These are phyloP conservation scores for Spisula subtruncata DNA, from an alignment of 2,888 invertebrate genomes.

Conservation along the genomic window DNA sequence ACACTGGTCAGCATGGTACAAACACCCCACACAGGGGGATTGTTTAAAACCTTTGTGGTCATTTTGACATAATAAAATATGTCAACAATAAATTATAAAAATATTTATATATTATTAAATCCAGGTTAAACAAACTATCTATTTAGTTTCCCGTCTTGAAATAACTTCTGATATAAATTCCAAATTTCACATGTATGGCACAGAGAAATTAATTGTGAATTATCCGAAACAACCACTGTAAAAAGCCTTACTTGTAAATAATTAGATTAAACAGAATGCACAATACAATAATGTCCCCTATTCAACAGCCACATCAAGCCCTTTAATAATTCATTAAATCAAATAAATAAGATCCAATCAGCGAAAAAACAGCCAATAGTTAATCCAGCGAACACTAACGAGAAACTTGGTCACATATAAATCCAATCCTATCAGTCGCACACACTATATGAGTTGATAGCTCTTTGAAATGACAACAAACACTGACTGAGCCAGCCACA, in stretches of 20 bases:
- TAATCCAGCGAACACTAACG: slow-evolving; percentile 34
- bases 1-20: slow-evolving; percentile 49
- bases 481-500: background rate
- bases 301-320: slow-evolving; percentile 35
- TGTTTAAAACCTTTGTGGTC: slow-evolving; percentile 26
- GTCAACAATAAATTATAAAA: slow-evolving; percentile 17
- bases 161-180: slow-evolving; percentile 33
- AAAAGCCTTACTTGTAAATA: slow-evolving; percentile 16
- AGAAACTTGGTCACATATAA: slow-evolving; percentile 41
- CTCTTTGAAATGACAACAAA: slow-evolving; percentile 20
- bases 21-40: slow-evolving; percentile 30
- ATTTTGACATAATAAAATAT: slow-evolving; percentile 45
- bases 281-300: slow-evolving; percentile 27
- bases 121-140: slow-evolving; percentile 16
- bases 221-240: background rate
- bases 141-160: slow-evolving; percentile 30
- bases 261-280: slow-evolving; percentile 24
- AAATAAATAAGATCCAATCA: slow-evolving; percentile 59
- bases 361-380: slow-evolving; percentile 16
- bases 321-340: slow-evolving; percentile 68
- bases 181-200: slow-evolving; percentile 57
- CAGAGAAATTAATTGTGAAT: slow-evolving; percentile 44
- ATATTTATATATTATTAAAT: slow-evolving; percentile 25
- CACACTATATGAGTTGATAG: slow-evolving; percentile 2
- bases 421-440: background rate